phyloP scores from a whole-genome alignment of 2,113 vertebrate genomes.

The Dipodomys merriami region DNA sequence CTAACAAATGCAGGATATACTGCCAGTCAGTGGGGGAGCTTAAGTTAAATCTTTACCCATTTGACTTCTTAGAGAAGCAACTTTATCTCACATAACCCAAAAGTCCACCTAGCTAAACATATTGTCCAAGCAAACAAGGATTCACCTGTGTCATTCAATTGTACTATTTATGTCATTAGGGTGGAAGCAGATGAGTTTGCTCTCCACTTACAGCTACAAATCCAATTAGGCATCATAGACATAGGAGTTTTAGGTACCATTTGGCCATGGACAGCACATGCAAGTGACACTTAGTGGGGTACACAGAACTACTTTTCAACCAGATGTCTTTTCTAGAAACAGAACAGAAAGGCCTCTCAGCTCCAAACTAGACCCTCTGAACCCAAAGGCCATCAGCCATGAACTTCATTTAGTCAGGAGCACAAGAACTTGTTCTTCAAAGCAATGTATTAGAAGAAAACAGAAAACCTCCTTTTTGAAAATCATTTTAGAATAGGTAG shows the following conservation, averaged over 20 bases:
- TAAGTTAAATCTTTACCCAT: neutral
- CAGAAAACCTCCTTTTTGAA: neutral
- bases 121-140: neutral
- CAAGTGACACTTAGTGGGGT: neutral
- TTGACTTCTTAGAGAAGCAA: neutral
- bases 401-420: neutral
- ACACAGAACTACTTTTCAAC: neutral
- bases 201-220: conserved; percentile 10
- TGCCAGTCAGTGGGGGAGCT: neutral
- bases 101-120: neutral
- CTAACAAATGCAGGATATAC: neutral
- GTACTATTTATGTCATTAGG: neutral
- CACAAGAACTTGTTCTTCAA: neutral
- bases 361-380: neutral
- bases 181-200: neutral
- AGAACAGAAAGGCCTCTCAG: neutral
- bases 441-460: neutral
- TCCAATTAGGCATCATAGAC: neutral
- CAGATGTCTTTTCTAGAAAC: conserved; percentile 11
- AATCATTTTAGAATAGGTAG: neutral
- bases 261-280: neutral
- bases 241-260: neutral
- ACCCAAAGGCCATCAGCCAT: neutral
- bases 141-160: neutral
- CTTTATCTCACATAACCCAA: neutral